Evolutionary conservation across 2,888 invertebrate species (phyloP).

Genomic region (Carabus problematicus): DNA sequence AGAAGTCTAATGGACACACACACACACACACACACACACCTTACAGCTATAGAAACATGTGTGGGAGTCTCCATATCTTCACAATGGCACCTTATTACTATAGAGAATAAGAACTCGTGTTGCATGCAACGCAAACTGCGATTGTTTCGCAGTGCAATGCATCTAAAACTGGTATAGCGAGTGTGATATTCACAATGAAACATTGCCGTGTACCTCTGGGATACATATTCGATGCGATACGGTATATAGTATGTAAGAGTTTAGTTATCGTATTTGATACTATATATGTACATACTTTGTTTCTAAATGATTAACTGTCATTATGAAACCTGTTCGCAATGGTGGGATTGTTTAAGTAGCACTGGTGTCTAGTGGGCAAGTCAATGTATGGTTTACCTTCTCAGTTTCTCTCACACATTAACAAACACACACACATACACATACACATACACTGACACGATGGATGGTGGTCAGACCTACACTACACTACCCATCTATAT

Average conservation of each 20-base stretch:
- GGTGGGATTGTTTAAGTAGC: neutral
- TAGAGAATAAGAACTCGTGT: neutral
- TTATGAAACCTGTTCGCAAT: neutral
- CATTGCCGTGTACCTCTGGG: neutral
- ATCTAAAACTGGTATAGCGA: constrained; percentile 18
- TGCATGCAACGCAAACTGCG: neutral
- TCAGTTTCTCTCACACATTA: too few species aligned
- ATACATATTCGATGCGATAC: too few species aligned
- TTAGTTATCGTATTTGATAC: too few species aligned
- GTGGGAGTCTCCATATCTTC: constrained; percentile 14
- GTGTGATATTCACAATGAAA: neutral
- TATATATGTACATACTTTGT: too few species aligned
- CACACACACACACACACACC: neutral
- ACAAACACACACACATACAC: too few species aligned
- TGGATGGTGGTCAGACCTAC: too few species aligned
- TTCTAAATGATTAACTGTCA: too few species aligned
- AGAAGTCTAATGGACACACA: constrained; percentile 36
- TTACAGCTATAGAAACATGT: constrained; percentile 1
- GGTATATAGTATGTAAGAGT: neutral
- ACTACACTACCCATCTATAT: too few species aligned
- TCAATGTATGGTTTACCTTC: constrained; percentile 3
- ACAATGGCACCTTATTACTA: neutral
- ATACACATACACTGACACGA: too few species aligned
- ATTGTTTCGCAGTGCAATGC: constrained; percentile 28
- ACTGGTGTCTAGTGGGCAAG: constrained; percentile 8